Conservation (phyloP, 2,797 vertebrate species). For the Darevskia nairensis region DNA sequence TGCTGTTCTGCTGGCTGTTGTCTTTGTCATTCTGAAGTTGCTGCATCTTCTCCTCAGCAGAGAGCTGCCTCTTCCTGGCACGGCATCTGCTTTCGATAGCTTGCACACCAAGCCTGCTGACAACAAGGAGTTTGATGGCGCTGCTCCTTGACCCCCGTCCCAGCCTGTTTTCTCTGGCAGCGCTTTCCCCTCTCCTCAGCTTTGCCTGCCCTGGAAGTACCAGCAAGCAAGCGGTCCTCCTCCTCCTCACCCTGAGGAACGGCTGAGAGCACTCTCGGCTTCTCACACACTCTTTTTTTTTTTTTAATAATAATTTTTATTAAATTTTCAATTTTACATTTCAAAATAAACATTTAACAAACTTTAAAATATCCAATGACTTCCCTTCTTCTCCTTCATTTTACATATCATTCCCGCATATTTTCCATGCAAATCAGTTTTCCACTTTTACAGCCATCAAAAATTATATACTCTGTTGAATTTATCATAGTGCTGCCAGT, state of each 20-base stretch:
- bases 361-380: too few species aligned
- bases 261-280: slow-evolving; percentile 53
- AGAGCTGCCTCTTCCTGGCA: slow-evolving; percentile 71
- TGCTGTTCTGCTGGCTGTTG: slow-evolving; percentile 29
- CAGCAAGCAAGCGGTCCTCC: not conserved
- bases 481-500: too few species aligned
- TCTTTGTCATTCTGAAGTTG: slow-evolving; percentile 60
- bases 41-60: slow-evolving; percentile 56
- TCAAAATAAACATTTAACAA: too few species aligned
- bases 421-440: too few species aligned
- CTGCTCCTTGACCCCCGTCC: slow-evolving; percentile 62
- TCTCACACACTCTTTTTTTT: slow-evolving; percentile 60
- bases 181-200: slow-evolving; percentile 54
- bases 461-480: too few species aligned
- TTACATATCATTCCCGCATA: too few species aligned
- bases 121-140: slow-evolving; percentile 64
- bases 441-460: too few species aligned
- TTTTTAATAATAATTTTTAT: too few species aligned
- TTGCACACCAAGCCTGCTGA: slow-evolving; percentile 67
- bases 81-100: slow-evolving; percentile 62
- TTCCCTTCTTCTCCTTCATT: too few species aligned
- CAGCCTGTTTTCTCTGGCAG: slow-evolving; percentile 69
- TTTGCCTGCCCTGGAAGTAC: slow-evolving; percentile 52
- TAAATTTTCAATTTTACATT: too few species aligned
- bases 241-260: slow-evolving; percentile 40